Base-by-base conservation (phyloP, 2,888 invertebrate species). In the Timandra comae region DNA sequence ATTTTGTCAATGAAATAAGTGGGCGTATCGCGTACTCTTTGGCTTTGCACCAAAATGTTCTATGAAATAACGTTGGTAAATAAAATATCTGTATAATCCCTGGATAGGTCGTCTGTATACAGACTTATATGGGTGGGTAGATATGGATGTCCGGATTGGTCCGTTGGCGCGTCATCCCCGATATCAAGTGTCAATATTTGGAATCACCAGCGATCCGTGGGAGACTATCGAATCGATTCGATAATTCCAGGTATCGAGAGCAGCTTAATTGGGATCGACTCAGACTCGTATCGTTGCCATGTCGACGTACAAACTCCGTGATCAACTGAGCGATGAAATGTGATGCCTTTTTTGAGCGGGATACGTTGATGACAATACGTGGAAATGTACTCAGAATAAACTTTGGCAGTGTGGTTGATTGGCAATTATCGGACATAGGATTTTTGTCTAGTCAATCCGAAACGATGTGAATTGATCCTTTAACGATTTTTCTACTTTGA, bases 191-290 rank as follows among this genome's bases (percentile, higher is more conserved):
- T 69, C 72, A 72, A 72, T 72, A 72, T 74, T 72, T 69, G 69
- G 56, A 58, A 66, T 66, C 63, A 54, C 53, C 46, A 51, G 47
- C 53, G 52, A 61, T 57, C 52, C 57, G 54, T 46, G 46, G 36
- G 56, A 41, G 52, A 49, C 41, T 49, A 51, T 52, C 52, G 49
- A 49, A 59, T 57, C 60, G 57, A 54, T 54, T 49, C 52, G 50
- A 66, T 70, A 67, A 72, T 66, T 50, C 75, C 71, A 63, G 70
- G 74, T 71, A 71, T 70, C 67, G 68, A 63, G 65, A 55, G 52
- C 43, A 61, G 64, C 64, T 78, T 79, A 75, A 79, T 78, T 76
- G 73, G 67, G 71, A 69, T 72, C 64, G 58, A 64, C 63, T 62
- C 52, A 59, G 52, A 56, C 44, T 46, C 45, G 41, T 44, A 45